Evolutionary conservation across 2,888 invertebrate species (phyloP).

Genomic region (Chloromyia formosa): DNA sequence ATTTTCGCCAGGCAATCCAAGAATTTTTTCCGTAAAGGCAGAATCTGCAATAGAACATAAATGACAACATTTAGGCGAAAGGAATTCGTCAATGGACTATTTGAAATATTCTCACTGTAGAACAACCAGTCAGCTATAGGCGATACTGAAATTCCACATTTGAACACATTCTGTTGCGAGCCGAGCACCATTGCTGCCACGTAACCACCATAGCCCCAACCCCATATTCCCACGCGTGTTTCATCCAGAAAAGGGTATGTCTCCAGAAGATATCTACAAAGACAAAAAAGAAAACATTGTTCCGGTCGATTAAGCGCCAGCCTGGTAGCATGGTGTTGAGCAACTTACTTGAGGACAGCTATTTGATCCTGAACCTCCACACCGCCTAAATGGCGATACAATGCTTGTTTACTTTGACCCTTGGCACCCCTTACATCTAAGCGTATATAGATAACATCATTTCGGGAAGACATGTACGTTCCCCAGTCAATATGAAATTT

Average conservation of each 20-base stretch:
- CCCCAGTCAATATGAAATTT: constrained; percentile 90
- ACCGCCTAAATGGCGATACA: constrained; percentile 85
- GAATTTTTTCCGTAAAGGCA: constrained; percentile 93
- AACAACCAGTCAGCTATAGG: constrained; percentile 96
- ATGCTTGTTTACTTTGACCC: constrained; percentile 80
- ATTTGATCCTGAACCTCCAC: constrained; percentile 93
- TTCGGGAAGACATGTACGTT: constrained; percentile 89
- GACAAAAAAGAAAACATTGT: constrained; percentile 18
- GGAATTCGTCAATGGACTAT: background rate
- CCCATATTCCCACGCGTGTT: constrained; percentile 91
- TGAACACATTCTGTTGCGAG: constrained; percentile 85
- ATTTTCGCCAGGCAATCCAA: constrained; percentile 88
- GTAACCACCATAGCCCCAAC: constrained; percentile 95
- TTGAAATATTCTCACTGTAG: constrained; percentile 77
- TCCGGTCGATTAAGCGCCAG: background rate
- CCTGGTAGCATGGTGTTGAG: background rate
- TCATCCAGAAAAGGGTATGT: constrained; percentile 86
- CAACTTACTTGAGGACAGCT: constrained; percentile 75
- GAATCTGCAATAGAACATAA: constrained; percentile 72
- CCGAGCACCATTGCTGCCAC: constrained; percentile 92
- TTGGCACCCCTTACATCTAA: constrained; percentile 89
- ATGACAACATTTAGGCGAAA: background rate
- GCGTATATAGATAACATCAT: constrained; percentile 89
- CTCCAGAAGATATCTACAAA: constrained; percentile 76
- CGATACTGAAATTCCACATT: constrained; percentile 93